A percentile compares a stretch with the other conserved stretches of the same genome.
These are phyloP conservation scores for Erpetoichthys calabaricus DNA, from an alignment of 2,797 vertebrate species.

Conservation along the genomic window DNA sequence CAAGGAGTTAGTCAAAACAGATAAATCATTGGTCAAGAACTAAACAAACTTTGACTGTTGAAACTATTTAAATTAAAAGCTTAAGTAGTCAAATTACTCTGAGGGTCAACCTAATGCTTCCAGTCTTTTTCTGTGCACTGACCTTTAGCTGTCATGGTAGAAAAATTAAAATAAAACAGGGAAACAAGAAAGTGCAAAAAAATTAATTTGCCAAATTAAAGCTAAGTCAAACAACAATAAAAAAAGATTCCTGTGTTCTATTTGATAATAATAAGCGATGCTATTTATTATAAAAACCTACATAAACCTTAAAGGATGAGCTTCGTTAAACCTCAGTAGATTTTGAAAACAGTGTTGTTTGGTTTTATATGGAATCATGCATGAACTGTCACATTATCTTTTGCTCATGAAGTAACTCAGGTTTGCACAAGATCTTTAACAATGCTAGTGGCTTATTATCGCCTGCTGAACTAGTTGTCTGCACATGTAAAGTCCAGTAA, in stretches of 20 bases:
- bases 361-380: conserved; percentile 40
- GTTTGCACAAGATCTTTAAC: conserved; percentile 49
- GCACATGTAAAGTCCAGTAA: conserved; percentile 41
- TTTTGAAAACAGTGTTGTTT: conserved; percentile 35
- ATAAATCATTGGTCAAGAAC: conserved; percentile 24
- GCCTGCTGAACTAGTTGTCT: conserved; percentile 42
- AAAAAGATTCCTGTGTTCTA: no score
- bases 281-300: conserved; percentile 11
- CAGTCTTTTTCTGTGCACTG: conserved; percentile 36
- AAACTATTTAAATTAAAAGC: conserved; percentile 33
- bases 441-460: conserved; percentile 56
- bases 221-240: no score
- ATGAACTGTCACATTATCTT: conserved; percentile 38
- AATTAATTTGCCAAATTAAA: no score
- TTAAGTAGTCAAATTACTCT: conserved; percentile 46
- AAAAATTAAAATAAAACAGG: conserved; percentile 43
- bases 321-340: conserved; percentile 35
- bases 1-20: conserved; percentile 27
- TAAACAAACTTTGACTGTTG: conserved; percentile 38
- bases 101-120: conserved; percentile 36
- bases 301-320: conserved; percentile 36
- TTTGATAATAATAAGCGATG: no score
- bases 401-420: conserved; percentile 34
- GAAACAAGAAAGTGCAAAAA: no score
- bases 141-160: conserved; percentile 38